A percentile compares a stretch with the other conserved stretches of the same genome.
These are phyloP conservation scores for Daphoenositta chrysoptera DNA, from an alignment of 2,113 vertebrate species.

Conservation along the genomic window DNA sequence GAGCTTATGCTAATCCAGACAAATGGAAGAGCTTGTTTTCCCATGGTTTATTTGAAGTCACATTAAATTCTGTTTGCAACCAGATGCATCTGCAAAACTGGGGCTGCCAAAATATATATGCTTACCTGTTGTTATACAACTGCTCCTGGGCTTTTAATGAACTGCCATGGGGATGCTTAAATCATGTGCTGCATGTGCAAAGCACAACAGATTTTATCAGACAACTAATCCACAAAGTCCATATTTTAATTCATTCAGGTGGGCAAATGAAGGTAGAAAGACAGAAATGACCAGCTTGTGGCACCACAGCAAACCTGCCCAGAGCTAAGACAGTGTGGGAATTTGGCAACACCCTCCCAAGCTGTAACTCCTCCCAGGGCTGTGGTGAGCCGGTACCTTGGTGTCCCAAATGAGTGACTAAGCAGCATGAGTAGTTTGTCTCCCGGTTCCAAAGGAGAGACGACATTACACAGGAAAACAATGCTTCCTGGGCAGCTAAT, in stretches of 20 bases:
- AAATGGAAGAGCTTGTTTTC: slow-evolving; percentile 16
- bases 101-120: neutral
- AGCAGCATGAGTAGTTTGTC: neutral
- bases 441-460: neutral
- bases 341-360: neutral
- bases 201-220: neutral
- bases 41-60: slow-evolving; percentile 22
- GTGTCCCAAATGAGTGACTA: neutral
- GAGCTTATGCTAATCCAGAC: slow-evolving; percentile 47
- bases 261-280: neutral
- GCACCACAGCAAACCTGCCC: neutral
- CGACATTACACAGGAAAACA: neutral
- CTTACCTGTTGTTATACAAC: neutral
- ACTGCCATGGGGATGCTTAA: neutral
- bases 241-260: neutral
- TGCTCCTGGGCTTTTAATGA: neutral
- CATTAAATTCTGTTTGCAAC: slow-evolving; percentile 9
- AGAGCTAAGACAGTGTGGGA: neutral
- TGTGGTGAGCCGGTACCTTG: neutral
- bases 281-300: neutral
- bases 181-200: neutral
- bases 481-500: neutral
- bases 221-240: neutral
- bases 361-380: neutral
- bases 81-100: neutral